These are phyloP conservation scores for Macrobrachium rosenbergii DNA, from an alignment of 1,140 invertebrate genomes.

Conservation along the genomic window DNA sequence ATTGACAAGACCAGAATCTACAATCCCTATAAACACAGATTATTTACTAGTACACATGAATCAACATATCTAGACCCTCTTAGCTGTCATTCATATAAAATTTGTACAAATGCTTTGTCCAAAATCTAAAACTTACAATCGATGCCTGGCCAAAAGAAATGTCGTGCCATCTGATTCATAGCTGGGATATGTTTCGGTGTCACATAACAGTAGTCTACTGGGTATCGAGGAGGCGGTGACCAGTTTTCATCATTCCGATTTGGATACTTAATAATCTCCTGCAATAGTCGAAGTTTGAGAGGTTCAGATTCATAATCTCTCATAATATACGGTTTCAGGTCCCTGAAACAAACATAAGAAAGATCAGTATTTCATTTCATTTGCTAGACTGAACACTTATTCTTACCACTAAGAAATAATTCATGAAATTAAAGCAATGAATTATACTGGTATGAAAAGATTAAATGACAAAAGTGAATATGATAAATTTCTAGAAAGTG, in stretches of 20 bases:
- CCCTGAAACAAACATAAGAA: conserved; percentile 71
- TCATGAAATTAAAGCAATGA: conserved; percentile 11
- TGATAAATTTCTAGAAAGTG: too few species aligned
- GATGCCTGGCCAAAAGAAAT: conserved; percentile 92
- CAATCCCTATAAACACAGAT: neutral
- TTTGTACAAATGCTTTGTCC: too few species aligned
- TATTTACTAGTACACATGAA: too few species aligned
- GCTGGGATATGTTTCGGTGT: conserved; percentile 88
- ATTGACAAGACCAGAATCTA: neutral
- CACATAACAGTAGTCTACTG: conserved; percentile 89
- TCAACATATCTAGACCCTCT: neutral
- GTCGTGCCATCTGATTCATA: conserved; percentile 84
- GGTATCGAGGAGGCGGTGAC: conserved; percentile 71
- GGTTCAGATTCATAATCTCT: conserved; percentile 78
- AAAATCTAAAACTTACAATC: conserved; percentile 77
- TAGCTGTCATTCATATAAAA: too few species aligned
- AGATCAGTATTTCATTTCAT: conserved; percentile 69
- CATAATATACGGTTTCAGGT: conserved; percentile 84
- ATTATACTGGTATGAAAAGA: too few species aligned
- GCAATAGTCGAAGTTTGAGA: conserved; percentile 79
- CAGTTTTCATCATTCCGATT: conserved; percentile 71
- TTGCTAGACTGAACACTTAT: neutral
- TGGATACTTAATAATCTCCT: conserved; percentile 78
- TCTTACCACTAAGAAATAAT: neutral
- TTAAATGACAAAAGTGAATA: too few species aligned